These are phyloP conservation scores for Chydorus sphaericus DNA, from an alignment of 2,888 invertebrate species.

Conservation along the genomic window DNA sequence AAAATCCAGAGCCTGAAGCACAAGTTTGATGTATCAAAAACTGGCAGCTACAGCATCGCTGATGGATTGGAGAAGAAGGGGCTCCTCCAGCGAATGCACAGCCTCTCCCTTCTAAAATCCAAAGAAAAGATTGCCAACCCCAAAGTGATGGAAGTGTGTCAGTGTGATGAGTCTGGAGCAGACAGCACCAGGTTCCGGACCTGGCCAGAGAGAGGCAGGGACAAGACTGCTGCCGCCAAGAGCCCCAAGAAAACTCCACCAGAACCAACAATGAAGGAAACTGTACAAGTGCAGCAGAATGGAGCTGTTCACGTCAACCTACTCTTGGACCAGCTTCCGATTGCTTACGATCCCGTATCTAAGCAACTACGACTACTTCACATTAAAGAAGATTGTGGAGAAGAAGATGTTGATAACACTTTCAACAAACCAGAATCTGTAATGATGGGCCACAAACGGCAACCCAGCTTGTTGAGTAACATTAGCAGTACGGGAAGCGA, in stretches of 20 bases:
- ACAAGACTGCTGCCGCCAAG: slow-evolving; percentile 22
- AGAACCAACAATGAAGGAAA: too few relatives aligned
- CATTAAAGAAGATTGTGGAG: neutral
- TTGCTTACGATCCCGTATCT: slow-evolving; percentile 58
- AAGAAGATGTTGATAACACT: too few relatives aligned
- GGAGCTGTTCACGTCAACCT: slow-evolving; percentile 50
- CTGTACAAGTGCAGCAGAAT: too few relatives aligned
- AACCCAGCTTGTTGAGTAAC: slow-evolving; percentile 5
- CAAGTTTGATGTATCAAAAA: neutral
- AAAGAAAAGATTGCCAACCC: neutral
- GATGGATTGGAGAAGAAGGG: neutral
- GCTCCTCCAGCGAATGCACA: neutral
- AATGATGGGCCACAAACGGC: neutral
- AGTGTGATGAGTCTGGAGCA: neutral
- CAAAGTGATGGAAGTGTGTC: neutral
- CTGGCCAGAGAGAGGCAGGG: slow-evolving; percentile 35
- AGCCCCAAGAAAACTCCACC: slow-evolving; percentile 13
- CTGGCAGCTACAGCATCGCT: neutral
- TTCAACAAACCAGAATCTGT: too few relatives aligned
- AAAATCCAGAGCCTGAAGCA: neutral
- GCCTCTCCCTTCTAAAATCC: neutral
- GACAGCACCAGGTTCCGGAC: slow-evolving; percentile 33
- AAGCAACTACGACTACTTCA: slow-evolving; percentile 35
- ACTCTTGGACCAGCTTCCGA: slow-evolving; percentile 54
- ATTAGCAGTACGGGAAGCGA: slow-evolving; percentile 3